Conservation (phyloP, 1,140 invertebrate species). For the Araneus ventricosus region DNA sequence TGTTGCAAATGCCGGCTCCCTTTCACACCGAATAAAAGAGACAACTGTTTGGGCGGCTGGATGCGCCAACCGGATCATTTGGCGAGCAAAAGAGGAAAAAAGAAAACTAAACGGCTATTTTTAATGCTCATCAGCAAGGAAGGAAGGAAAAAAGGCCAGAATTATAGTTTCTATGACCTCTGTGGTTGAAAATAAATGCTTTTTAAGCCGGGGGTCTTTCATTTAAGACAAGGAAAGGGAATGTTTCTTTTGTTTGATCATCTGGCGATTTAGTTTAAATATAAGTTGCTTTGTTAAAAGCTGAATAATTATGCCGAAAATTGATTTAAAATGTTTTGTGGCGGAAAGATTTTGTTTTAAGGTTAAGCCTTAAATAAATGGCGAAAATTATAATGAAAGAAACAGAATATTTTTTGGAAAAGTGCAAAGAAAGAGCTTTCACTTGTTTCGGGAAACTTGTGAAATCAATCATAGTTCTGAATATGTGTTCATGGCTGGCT, state of each 20-base stretch:
- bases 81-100: neutral
- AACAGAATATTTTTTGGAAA: too few species aligned
- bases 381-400: too few species aligned
- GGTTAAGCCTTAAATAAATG: too few species aligned
- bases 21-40: constrained; percentile 34
- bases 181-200: neutral
- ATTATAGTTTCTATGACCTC: neutral
- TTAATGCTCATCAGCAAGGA: constrained; percentile 42
- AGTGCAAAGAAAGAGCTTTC: too few species aligned
- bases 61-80: neutral
- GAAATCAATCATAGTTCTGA: too few species aligned
- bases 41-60: constrained; percentile 11
- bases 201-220: neutral
- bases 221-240: neutral
- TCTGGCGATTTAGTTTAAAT: too few species aligned
- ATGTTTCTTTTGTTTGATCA: neutral
- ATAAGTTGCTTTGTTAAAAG: too few species aligned
- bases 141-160: neutral
- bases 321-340: too few species aligned
- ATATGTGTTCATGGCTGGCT: too few species aligned
- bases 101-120: constrained; percentile 21
- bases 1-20: constrained; percentile 14
- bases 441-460: too few species aligned
- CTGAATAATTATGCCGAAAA: too few species aligned
- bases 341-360: too few species aligned